Evolutionary conservation across 2,113 vertebrate genomes (phyloP), one percentile per base, ranked within the genome.

Genomic region (Prionailurus viverrinus): DNA sequence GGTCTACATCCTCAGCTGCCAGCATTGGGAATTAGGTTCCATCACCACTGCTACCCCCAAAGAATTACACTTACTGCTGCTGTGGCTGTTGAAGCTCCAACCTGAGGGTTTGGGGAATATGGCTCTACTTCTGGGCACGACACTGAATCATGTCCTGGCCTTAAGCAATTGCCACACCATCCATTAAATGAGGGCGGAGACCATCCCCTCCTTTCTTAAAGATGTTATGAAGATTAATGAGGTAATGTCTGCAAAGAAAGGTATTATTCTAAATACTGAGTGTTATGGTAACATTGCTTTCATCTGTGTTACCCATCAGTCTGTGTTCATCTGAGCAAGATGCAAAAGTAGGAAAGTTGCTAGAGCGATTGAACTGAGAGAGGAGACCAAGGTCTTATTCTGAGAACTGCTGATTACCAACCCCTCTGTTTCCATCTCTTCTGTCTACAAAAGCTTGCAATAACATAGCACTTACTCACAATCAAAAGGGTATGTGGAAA

Each of bases 211-310:
- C 84, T 96, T 94, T 93, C 91, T 90, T 80, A 89, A 95, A 88
- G 87, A 68, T 92, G 83, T 92, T 95, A 51, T 94, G 89, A 97
- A 78, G 86, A 90, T 92, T 82, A 74, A 41, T 96, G 89, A 96
- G 95, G 80, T 92, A 94, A 97, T 94, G 97, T 98, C 94, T 96
- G 71, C 39, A 71, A 81, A 94, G 95, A 73, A 94, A 88, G 61
- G 74, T n/a, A 84, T 39, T 91, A 36, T 85, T 94, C 76, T 82
- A 71, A 79, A 53, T 15, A 14, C 69, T 11, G 41, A 95, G 76
- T 10, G 29, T 66, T 78, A 68, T 36, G 29, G 61, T 55, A 83
- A 83, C 41, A 5, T 39, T 21, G 36, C 45, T 96, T 31, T 90
- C 92, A 29, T 80, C 79, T 89, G 4, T 36, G 65, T 85, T 81